phyloP scores from a whole-genome alignment of 2,797 vertebrate species.

The Cyclopterus lumpus region DNA sequence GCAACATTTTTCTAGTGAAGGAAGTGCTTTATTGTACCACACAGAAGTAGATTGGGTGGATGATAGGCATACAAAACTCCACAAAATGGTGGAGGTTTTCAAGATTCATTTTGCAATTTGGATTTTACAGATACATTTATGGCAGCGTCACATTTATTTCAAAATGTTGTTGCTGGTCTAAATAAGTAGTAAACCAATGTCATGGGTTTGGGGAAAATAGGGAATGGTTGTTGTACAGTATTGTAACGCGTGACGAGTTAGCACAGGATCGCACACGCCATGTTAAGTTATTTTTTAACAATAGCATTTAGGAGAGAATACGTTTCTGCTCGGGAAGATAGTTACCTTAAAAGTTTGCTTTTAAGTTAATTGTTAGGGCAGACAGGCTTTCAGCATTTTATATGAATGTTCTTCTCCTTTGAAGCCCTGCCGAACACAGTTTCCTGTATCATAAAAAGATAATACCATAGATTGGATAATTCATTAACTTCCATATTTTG shows the following conservation, averaged over 20 bases:
- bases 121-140: neutral
- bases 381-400: conserved; percentile 20
- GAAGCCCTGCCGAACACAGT: neutral
- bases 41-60: neutral
- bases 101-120: neutral
- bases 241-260: neutral
- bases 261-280: neutral
- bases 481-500: neutral
- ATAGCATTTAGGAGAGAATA: neutral
- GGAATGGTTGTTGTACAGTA: neutral
- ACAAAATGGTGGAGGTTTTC: neutral
- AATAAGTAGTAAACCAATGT: neutral
- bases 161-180: neutral
- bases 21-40: neutral
- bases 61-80: neutral
- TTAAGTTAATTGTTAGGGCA: conserved; percentile 3
- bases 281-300: conserved; percentile 3
- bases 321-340: neutral
- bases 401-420: neutral
- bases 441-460: neutral
- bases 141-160: neutral
- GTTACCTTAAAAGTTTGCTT: conserved; percentile 17
- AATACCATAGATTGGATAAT: neutral
- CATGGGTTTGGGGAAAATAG: neutral
- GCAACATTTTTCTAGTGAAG: neutral